Percentiles rank a stretch among this genome's conserved stretches.
Conservation (phyloP, 2,797 vertebrate species). For the Steatocranus sp. region DNA sequence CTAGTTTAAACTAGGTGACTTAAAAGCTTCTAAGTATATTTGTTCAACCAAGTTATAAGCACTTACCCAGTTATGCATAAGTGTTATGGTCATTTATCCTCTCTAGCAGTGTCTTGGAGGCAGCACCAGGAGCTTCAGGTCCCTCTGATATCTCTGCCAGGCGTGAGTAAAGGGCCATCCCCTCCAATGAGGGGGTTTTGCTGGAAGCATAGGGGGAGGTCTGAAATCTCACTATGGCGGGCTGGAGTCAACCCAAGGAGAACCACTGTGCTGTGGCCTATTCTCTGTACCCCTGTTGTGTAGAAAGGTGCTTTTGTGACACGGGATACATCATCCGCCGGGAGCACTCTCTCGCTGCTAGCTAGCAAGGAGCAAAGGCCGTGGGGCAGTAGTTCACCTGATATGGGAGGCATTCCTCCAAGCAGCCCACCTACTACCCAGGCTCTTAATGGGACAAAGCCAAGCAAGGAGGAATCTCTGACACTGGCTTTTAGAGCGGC, state of each 20-base stretch:
- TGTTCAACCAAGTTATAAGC: not conserved
- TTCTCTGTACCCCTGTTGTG: constrained; percentile 75
- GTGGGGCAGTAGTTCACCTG: constrained; percentile 71
- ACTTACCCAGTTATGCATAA: constrained; percentile 65
- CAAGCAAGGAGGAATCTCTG: constrained; percentile 54
- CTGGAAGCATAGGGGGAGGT: constrained; percentile 55
- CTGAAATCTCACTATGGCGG: constrained; percentile 66
- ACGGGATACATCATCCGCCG: constrained; percentile 69
- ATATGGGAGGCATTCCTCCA: constrained; percentile 73
- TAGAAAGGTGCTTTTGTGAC: constrained; percentile 81
- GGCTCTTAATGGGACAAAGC: constrained; percentile 62
- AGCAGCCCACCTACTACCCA: constrained; percentile 46
- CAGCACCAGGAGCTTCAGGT: constrained; percentile 43
- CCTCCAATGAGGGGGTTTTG: constrained; percentile 56
- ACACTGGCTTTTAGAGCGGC: constrained; percentile 14
- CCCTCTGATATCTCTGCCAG: constrained; percentile 63
- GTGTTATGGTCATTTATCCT: constrained; percentile 64
- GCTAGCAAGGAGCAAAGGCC: constrained; percentile 67
- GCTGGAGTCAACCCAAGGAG: constrained; percentile 63
- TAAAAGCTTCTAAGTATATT: not conserved
- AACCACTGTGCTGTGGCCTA: constrained; percentile 65
- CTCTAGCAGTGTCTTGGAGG: constrained; percentile 41
- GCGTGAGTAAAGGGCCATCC: constrained; percentile 45
- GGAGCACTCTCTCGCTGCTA: constrained; percentile 59
- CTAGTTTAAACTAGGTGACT: not conserved